phyloP scores from a whole-genome alignment of 2,797 vertebrate genomes.

The Halcyon badia region DNA sequence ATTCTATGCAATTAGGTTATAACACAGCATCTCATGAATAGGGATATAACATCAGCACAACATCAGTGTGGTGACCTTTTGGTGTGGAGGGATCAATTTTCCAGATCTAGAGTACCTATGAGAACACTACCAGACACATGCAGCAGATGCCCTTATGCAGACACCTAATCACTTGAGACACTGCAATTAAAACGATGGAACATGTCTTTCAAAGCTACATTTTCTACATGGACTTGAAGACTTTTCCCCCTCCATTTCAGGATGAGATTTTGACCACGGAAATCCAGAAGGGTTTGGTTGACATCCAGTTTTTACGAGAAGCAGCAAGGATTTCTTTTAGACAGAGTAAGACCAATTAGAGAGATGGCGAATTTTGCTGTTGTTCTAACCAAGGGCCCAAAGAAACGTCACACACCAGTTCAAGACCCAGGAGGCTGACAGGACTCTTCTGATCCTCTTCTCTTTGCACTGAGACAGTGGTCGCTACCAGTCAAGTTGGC shows the following conservation, averaged over 20 bases:
- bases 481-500: background rate
- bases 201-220: background rate
- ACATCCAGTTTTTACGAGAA: background rate
- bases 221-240: background rate
- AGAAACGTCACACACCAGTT: background rate
- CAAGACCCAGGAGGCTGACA: background rate
- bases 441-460: background rate
- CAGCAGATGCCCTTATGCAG: background rate
- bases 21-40: background rate
- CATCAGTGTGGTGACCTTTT: rapidly evolving
- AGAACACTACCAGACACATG: background rate
- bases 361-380: background rate
- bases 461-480: background rate
- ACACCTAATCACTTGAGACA: background rate
- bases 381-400: background rate
- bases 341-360: background rate
- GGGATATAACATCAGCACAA: background rate
- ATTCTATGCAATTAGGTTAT: background rate
- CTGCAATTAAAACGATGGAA: background rate
- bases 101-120: background rate
- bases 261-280: background rate
- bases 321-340: background rate
- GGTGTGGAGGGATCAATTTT: background rate
- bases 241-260: background rate
- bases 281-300: background rate